Evolutionary conservation across 2,797 vertebrate species (phyloP), one percentile per base, ranked within the genome.

Genomic region (Holocentrus rufus): DNA sequence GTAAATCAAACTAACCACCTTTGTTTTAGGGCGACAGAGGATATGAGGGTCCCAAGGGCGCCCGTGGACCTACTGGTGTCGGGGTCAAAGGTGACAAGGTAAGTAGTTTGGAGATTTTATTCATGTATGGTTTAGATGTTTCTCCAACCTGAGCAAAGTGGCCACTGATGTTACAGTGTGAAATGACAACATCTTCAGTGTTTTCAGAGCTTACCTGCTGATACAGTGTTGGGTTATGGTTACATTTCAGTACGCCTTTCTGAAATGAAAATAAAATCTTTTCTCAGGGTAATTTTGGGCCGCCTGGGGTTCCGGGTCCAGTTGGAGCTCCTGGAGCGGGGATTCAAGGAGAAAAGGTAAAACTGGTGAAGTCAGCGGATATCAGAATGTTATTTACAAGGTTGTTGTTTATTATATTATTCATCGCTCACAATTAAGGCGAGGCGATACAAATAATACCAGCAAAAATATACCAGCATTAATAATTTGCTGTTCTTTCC

Each of bases 1-100:
- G 49, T 10, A 22, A 50, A 27, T 72, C 17, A 36, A 1, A 76
- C 5, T 56, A 14, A 9, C 11, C 2, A 10, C 8, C 27, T 7
- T 62, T 76, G 69, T 91, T 93, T 86, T 65, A 96, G 96, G 96
- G 96, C 49, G 95, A 97, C 85, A 94, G 93, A 76, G 96, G 95
- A 49, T 93, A 92, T 64, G 73, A 89, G 0, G 95, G 96, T 49
- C 87, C 81, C 34, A 59, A 23, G 68, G 96, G 95, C 46, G 81
- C 52, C 59, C 90, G 81, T 47, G 96, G 96, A 77, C 74, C 44
- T 3, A 75, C 92, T 57, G 95, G 95, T 47, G 55, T 83, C 4
- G 92, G 92, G 59, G 63, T 94, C 70, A 96, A 96, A 94, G 96
- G 96, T 66, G 95, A 95, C 69, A 95, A 96, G 95, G 96, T 97